These are phyloP conservation scores for Philantomba maxwellii DNA, from an alignment of 2,113 vertebrate species.

Conservation along the genomic window DNA sequence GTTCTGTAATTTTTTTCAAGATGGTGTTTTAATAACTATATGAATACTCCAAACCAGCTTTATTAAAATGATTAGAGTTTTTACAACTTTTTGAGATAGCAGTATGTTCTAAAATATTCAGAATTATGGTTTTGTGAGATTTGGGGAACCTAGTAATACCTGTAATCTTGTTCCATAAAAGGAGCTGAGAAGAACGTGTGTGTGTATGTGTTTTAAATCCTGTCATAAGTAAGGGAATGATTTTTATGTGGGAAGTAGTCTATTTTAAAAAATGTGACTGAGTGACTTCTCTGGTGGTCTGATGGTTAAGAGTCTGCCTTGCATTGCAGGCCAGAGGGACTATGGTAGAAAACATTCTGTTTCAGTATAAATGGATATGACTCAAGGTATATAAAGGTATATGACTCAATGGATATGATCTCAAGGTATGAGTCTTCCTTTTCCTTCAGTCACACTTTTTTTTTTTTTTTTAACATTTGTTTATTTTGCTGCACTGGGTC, in stretches of 20 bases:
- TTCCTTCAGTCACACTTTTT: background rate
- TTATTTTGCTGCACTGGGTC: background rate
- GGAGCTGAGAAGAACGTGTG: background rate
- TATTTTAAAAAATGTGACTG: background rate
- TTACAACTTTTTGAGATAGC: background rate
- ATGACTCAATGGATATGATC: background rate
- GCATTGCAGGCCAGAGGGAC: background rate
- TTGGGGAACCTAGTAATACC: background rate
- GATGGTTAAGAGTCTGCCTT: background rate
- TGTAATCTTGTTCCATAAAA: background rate
- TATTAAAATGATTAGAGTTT: background rate
- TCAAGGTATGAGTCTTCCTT: background rate
- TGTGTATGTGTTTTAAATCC: background rate
- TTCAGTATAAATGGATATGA: background rate
- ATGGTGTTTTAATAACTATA: background rate
- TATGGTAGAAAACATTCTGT: background rate
- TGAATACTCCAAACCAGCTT: background rate
- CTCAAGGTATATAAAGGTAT: background rate
- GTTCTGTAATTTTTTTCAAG: background rate
- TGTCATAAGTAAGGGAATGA: background rate
- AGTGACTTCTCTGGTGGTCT: background rate
- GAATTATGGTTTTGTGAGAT: constrained; percentile 4
- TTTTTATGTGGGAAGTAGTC: background rate
- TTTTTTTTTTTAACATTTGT: background rate
- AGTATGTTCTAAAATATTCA: background rate